These are phyloP conservation scores for Henricia sp. DNA, from an alignment of 53 echinoderm and acorn worm genomes.

Conservation along the genomic window DNA sequence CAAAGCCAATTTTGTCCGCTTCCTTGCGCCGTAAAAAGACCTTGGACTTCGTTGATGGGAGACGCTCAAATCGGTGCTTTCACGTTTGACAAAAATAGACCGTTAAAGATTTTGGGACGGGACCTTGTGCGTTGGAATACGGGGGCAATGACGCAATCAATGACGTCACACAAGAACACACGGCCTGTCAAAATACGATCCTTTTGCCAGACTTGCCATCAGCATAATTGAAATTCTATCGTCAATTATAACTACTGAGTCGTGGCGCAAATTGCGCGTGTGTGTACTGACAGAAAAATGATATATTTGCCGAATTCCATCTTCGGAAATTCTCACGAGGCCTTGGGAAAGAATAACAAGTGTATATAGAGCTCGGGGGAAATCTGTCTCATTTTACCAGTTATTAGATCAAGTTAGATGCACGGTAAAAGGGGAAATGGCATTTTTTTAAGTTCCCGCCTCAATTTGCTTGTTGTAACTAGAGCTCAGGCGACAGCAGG, in stretches of 20 bases:
- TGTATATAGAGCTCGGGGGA: background rate
- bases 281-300: background rate
- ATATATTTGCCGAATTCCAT: background rate
- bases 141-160: background rate
- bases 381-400: conserved; percentile 1
- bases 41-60: background rate
- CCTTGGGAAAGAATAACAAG: background rate
- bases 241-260: background rate
- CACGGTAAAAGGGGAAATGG: no score
- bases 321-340: background rate
- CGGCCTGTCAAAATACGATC: no score
- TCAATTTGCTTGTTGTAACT: conserved; percentile 3
- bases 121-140: background rate
- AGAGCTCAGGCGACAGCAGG: background rate
- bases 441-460: background rate
- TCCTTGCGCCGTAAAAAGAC: background rate
- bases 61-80: background rate
- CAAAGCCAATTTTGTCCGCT: background rate
- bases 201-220: background rate
- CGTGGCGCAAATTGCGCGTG: background rate
- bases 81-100: background rate
- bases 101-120: background rate
- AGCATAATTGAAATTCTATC: background rate
- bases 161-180: background rate
- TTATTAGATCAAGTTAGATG: conserved; percentile 21